Evolutionary conservation across 2,797 vertebrate species (phyloP).

Genomic region (Decapterus maruadsi): DNA sequence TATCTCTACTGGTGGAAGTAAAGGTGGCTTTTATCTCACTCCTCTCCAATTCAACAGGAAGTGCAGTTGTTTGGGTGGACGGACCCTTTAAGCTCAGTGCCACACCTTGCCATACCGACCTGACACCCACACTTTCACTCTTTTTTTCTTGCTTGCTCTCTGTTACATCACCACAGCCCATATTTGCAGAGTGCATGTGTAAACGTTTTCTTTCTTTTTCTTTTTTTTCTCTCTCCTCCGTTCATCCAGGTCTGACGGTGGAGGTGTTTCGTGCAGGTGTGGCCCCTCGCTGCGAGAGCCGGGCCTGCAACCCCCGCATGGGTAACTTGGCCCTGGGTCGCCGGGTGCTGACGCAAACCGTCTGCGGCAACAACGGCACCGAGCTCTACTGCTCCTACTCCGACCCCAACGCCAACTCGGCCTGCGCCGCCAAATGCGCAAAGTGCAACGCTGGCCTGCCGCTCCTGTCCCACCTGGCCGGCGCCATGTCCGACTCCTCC

Average conservation of each 20-base stretch:
- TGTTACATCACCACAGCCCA: constrained; percentile 8
- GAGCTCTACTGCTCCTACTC: constrained; percentile 90
- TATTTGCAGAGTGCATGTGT: constrained; percentile 11
- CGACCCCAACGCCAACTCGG: constrained; percentile 73
- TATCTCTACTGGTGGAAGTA: no score
- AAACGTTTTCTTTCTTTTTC: constrained; percentile 3
- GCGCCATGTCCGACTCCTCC: constrained; percentile 95
- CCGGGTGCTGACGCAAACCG: constrained; percentile 88
- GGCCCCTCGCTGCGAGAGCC: constrained; percentile 89
- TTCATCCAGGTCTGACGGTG: constrained; percentile 74
- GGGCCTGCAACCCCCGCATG: constrained; percentile 96
- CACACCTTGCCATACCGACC: background rate
- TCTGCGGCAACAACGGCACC: constrained; percentile 87
- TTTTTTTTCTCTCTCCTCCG: no score
- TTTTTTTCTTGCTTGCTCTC: background rate
- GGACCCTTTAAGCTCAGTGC: constrained; percentile 23
- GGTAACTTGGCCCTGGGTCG: constrained; percentile 94
- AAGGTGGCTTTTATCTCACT: no score
- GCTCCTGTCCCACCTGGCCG: constrained; percentile 88
- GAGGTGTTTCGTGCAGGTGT: constrained; percentile 74
- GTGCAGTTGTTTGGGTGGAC: constrained; percentile 4
- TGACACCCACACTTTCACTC: background rate
- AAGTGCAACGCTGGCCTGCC: constrained; percentile 88
- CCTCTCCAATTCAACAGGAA: background rate
- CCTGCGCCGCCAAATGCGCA: constrained; percentile 85